These are phyloP conservation scores for Mythimna ferrago DNA, from an alignment of 2,888 invertebrate genomes.

Conservation along the genomic window DNA sequence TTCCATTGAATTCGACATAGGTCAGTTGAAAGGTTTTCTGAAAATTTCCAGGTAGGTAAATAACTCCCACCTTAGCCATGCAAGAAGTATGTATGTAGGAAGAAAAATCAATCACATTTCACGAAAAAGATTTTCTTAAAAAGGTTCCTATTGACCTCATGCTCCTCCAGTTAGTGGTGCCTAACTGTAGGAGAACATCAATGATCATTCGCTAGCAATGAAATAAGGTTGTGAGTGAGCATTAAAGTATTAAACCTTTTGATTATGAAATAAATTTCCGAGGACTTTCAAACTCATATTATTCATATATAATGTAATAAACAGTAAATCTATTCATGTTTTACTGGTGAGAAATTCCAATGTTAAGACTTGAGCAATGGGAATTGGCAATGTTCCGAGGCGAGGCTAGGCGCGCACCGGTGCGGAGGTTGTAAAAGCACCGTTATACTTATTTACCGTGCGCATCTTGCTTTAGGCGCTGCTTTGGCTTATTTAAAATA, in stretches of 20 bases:
- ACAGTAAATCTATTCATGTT: constrained; percentile 84
- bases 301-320: constrained; percentile 73
- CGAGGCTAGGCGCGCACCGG: constrained; percentile 80
- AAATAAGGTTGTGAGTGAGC: constrained; percentile 69
- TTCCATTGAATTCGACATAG: too few species aligned
- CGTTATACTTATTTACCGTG: constrained; percentile 90
- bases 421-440: constrained; percentile 87
- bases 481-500: constrained; percentile 81
- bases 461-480: constrained; percentile 87
- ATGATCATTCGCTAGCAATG: constrained; percentile 64
- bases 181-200: constrained; percentile 6
- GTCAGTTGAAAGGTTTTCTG: too few species aligned
- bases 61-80: too few species aligned
- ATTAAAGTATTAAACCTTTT: constrained; percentile 51
- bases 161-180: not conserved
- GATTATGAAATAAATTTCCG: constrained; percentile 61
- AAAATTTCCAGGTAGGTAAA: too few species aligned
- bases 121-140: too few species aligned
- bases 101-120: too few species aligned
- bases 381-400: constrained; percentile 89
- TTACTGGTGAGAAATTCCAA: constrained; percentile 88
- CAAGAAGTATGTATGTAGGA: too few species aligned
- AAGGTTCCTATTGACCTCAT: too few species aligned
- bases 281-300: constrained; percentile 56
- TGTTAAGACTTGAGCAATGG: constrained; percentile 86